Evolutionary conservation across 1,140 invertebrate species (phyloP).

Genomic region (Drosophila kohkoa): DNA sequence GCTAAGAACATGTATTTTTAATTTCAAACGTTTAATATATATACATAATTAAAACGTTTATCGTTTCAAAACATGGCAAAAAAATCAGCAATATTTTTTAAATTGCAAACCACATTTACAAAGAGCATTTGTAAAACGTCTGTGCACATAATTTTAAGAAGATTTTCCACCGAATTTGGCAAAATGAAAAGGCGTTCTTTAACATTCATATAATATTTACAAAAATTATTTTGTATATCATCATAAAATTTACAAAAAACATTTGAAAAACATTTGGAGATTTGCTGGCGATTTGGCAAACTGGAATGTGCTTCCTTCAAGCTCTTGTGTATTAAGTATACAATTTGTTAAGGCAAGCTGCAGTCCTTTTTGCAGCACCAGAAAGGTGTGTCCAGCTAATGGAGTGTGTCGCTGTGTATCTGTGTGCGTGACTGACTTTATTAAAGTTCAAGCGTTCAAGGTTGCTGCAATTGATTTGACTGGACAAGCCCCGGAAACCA

Average conservation of each 20-base stretch:
- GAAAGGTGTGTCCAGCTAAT: constrained; percentile 38
- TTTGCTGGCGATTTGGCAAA: not conserved
- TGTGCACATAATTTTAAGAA: too few relatives aligned
- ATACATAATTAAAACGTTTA: too few relatives aligned
- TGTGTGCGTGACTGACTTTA: constrained; percentile 19
- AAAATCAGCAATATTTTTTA: too few relatives aligned
- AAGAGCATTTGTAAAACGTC: too few relatives aligned
- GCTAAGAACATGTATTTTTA: too few relatives aligned
- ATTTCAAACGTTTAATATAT: too few relatives aligned
- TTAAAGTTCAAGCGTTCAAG: constrained; percentile 45
- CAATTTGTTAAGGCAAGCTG: constrained; percentile 2
- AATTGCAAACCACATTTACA: too few relatives aligned
- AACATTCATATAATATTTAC: too few relatives aligned
- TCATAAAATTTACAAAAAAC: too few relatives aligned
- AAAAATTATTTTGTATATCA: not conserved
- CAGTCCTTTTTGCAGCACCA: not conserved
- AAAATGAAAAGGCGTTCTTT: too few relatives aligned
- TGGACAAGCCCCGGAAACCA: not conserved
- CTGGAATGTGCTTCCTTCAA: not conserved
- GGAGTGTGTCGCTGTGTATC: constrained; percentile 1
- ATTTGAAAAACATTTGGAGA: not conserved
- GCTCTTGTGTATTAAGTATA: not conserved
- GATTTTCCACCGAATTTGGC: too few relatives aligned
- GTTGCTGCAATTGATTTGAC: constrained; percentile 23
- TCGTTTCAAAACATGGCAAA: too few relatives aligned